A percentile compares a stretch with the other conserved stretches of the same genome.
These are phyloP conservation scores for Strongylocentrotus purpuratus DNA, from an alignment of 35 echinoderm and acorn worm genomes.

Conservation along the genomic window DNA sequence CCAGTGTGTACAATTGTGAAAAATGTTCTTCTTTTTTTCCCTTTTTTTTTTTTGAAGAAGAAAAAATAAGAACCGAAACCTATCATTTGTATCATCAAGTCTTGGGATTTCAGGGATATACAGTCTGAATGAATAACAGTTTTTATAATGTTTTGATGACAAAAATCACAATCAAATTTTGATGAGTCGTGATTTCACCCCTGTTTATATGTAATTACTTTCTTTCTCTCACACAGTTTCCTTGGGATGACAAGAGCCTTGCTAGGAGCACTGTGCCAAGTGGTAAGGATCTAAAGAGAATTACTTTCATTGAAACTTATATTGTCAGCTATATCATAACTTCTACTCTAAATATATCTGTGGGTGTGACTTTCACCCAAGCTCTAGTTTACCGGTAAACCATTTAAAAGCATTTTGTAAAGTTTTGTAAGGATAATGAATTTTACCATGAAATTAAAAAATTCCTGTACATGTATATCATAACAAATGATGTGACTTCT, in stretches of 20 bases:
- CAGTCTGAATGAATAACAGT: too few species aligned
- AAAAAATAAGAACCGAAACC: too few species aligned
- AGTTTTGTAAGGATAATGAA: background rate
- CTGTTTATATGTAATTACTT: background rate
- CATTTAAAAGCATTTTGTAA: background rate
- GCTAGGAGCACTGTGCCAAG: background rate
- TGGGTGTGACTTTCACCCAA: background rate
- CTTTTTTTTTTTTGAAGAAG: too few species aligned
- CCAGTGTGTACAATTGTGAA: too few species aligned
- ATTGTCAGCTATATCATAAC: background rate
- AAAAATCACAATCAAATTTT: too few species aligned
- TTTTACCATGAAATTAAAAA: background rate
- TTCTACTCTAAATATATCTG: background rate
- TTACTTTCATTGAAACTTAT: background rate
- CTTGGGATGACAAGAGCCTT: constrained; percentile 62
- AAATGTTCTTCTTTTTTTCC: too few species aligned
- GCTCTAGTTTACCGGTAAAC: background rate
- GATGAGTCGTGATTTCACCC: too few species aligned
- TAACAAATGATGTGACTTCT: too few species aligned
- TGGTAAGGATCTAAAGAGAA: background rate
- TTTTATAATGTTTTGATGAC: too few species aligned
- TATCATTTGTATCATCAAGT: too few species aligned
- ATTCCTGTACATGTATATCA: background rate
- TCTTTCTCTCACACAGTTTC: constrained; percentile 44
- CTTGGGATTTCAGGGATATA: too few species aligned